Evolutionary conservation across 2,888 invertebrate species (phyloP).

Genomic region (Pinctada fucata): DNA sequence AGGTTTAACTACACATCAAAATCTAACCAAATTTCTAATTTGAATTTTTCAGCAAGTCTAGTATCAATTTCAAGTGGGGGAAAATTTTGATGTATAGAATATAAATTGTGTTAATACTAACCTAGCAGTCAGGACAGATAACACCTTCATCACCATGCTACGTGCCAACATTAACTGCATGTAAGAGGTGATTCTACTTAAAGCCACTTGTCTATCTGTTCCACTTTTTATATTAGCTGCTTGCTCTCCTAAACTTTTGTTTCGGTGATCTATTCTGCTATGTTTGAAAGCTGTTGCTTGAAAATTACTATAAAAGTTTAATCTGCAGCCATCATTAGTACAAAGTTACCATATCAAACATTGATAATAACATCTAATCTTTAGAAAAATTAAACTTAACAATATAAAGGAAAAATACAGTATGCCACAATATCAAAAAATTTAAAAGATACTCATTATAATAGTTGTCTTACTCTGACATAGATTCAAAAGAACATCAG

Average conservation of each 20-base stretch:
- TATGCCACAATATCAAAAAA: no score
- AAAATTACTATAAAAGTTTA: background rate
- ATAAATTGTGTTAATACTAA: conserved; percentile 38
- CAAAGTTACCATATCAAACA: no score
- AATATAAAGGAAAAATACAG: no score
- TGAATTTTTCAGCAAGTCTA: background rate
- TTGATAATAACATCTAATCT: no score
- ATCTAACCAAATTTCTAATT: background rate
- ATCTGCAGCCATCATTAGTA: no score
- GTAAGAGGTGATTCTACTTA: conserved; percentile 79
- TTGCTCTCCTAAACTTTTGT: conserved; percentile 79
- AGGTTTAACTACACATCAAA: background rate
- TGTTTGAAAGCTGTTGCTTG: conserved; percentile 50
- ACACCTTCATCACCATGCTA: conserved; percentile 80
- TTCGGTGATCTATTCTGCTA: conserved; percentile 47
- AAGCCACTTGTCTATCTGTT: conserved; percentile 79
- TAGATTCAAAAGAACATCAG: conserved; percentile 37
- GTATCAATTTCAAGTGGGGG: no score
- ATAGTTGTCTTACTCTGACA: conserved; percentile 35
- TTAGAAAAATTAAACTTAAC: no score
- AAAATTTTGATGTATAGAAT: no score
- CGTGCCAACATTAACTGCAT: conserved; percentile 80
- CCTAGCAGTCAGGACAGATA: conserved; percentile 79
- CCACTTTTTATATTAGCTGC: conserved; percentile 78
- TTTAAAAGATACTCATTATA: no score